phyloP scores from a whole-genome alignment of 2,113 vertebrate genomes.

The Bettongia penicillata region DNA sequence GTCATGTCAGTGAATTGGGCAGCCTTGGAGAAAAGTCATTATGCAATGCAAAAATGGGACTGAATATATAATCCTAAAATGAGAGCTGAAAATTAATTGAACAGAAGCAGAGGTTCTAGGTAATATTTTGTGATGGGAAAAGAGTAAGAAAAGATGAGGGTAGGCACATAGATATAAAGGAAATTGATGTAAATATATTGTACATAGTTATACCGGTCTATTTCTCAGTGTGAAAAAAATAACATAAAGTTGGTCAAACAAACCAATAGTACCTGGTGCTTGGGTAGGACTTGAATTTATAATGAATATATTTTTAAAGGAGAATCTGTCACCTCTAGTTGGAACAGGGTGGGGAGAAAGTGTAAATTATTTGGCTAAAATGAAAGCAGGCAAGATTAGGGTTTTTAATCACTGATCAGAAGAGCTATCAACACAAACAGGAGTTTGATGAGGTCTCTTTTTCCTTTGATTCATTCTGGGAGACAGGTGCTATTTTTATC shows the following conservation, averaged over 20 bases:
- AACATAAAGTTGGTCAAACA: slow-evolving; percentile 64
- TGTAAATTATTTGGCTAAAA: neutral
- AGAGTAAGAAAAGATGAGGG: slow-evolving; percentile 5
- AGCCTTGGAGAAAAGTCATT: slow-evolving; percentile 17
- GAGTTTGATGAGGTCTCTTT: accelerated
- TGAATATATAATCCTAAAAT: slow-evolving; percentile 27
- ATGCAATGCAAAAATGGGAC: slow-evolving; percentile 19
- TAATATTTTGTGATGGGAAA: neutral
- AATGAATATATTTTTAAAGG: neutral
- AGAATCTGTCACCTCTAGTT: neutral
- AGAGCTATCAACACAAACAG: neutral
- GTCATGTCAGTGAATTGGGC: slow-evolving; percentile 55
- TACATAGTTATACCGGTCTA: neutral
- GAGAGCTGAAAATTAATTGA: neutral
- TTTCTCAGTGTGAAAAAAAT: slow-evolving; percentile 51
- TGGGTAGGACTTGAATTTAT: slow-evolving; percentile 53
- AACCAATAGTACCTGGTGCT: slow-evolving; percentile 24
- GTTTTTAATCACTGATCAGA: neutral
- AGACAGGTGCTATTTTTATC: neutral
- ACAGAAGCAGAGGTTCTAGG: neutral
- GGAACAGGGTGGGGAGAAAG: neutral
- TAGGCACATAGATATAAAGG: neutral
- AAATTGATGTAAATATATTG: slow-evolving; percentile 49
- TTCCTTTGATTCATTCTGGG: neutral
- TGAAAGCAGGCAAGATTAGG: neutral